Conservation (phyloP, 2,797 vertebrate genomes). For the Schizopygopsis pylzovi region DNA sequence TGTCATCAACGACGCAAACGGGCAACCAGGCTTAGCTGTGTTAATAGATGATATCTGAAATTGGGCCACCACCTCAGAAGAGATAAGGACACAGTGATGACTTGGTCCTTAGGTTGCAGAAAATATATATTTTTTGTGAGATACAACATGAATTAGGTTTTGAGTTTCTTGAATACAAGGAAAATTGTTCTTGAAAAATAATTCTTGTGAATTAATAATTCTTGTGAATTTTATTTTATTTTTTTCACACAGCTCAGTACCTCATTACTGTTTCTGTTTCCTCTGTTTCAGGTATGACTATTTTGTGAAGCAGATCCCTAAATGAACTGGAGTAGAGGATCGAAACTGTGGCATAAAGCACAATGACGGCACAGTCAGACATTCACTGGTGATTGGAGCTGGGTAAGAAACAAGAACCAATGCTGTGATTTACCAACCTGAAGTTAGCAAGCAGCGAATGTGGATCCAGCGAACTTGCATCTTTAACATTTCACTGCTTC, state of each 20-base stretch:
- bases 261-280: not conserved
- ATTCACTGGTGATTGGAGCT: slow-evolving; percentile 74
- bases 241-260: not conserved
- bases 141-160: not conserved
- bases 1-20: not conserved
- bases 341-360: slow-evolving; percentile 38
- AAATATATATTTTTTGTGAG: not conserved
- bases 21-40: not conserved
- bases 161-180: not conserved
- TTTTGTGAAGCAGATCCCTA: not conserved
- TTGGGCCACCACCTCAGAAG: slow-evolving; percentile 1
- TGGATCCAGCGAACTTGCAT: no score
- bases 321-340: slow-evolving; percentile 49
- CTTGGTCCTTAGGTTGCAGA: not conserved
- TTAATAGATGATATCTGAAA: slow-evolving; percentile 35
- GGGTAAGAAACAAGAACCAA: slow-evolving; percentile 69
- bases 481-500: no score
- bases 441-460: not conserved
- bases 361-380: slow-evolving; percentile 66
- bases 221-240: no score
- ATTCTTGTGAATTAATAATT: no score
- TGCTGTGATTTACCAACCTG: not conserved
- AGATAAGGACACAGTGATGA: slow-evolving; percentile 1
- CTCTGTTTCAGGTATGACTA: slow-evolving; percentile 54
- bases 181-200: not conserved